Base-by-base conservation (phyloP, 2,888 invertebrate genomes). In the Bembecia ichneumoniformis region DNA sequence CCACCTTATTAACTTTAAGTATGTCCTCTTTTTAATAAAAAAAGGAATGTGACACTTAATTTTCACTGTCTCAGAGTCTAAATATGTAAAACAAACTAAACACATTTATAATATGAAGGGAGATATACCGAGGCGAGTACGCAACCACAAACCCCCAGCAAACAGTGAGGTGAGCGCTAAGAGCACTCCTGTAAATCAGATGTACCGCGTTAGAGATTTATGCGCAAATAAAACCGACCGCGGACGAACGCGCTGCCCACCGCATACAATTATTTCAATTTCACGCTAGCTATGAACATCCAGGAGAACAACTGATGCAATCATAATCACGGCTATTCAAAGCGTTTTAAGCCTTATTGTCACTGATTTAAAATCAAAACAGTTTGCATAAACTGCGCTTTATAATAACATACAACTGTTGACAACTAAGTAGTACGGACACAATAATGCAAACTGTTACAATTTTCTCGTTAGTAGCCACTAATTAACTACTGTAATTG, bases 161-260 rank as follows among this genome's bases (percentile, higher is more conserved):
- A 73, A 70, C 71, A 71, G 64, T 62, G 68, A 73, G 71, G 67
- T 70, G 65, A 68, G 68, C 70, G 14, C 13, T 13, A 72, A 77
- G 68, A 76, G 70, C 72, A 75, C 61, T 73, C 66, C 74, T 75
- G 78, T 81, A 82, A 82, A 81, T 82, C 79, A 80, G 76, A 70
- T 69, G 74, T 73, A 74, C 75, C 51, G 55, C 73, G 58, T 58
- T 53, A 54, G 71, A 55, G 75, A 79, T 79, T 79, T 77, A 79
- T 77, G 72, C 59, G 64, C 76, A 71, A 77, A 80, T 77, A 79
- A 81, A 81, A 71, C 67, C 5, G 68, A 73, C 77, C 77, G 58
- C 76, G 74, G 59, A 62, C 66, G 63, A 66, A 54, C 66, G 63
- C 13, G 17, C 13, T n/a, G n/a, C 58, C 70, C 68, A 69, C 71